Percentiles rank a stretch among this genome's conserved stretches.
These are phyloP conservation scores for Yponomeuta plumbellus DNA, from an alignment of 2,888 invertebrate species.

Conservation along the genomic window DNA sequence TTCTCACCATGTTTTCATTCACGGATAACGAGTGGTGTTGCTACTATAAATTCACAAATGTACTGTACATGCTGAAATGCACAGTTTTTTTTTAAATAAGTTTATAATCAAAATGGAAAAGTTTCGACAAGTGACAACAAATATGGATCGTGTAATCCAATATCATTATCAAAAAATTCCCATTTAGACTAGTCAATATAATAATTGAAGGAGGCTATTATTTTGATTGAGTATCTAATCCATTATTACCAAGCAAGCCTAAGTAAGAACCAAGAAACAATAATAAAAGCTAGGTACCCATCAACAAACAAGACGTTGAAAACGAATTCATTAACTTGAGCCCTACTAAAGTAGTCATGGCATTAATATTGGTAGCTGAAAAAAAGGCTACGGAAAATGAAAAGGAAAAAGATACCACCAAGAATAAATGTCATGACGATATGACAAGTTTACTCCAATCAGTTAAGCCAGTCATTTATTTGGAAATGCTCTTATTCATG, in stretches of 20 bases:
- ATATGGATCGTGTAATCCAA: too few relatives aligned
- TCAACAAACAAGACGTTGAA: neutral
- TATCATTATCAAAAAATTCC: too few relatives aligned
- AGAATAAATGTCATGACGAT: slow-evolving; percentile 16
- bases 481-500: slow-evolving; percentile 42
- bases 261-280: too few relatives aligned
- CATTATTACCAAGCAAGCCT: too few relatives aligned
- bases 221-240: too few relatives aligned
- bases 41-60: neutral
- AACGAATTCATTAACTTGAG: neutral
- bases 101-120: too few relatives aligned
- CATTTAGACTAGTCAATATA: too few relatives aligned
- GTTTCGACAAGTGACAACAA: too few relatives aligned
- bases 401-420: neutral
- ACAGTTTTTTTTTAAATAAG: too few relatives aligned
- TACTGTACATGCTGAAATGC: neutral
- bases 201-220: too few relatives aligned
- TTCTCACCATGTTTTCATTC: neutral
- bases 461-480: slow-evolving; percentile 31
- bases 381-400: neutral
- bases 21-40: neutral
- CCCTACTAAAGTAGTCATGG: neutral
- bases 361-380: neutral
- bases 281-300: neutral
- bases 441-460: slow-evolving; percentile 26